Evolutionary conservation across 2,888 invertebrate species (phyloP), one percentile per base, ranked within the genome.

Genomic region (Xestia rhomboidea): DNA sequence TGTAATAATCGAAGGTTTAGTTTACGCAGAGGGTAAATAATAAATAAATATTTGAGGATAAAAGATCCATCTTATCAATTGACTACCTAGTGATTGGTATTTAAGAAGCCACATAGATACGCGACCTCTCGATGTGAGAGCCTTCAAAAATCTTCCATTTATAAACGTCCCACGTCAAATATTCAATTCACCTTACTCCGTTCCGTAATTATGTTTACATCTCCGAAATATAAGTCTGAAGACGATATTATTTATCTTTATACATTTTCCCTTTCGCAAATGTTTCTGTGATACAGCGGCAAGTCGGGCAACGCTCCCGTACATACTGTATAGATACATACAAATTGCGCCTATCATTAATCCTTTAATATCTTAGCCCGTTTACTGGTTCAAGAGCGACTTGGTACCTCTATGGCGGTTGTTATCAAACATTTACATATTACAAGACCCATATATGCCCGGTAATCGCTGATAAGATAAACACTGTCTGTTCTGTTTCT

Each of bases 291-390:
- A 34, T 62, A 54, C 27, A 51, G 27, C 27, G 24, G 27, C 13
- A 38, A 71, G 63, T 41, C 41, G 18, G 38, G 54, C n/a, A 62
- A 49, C 27, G 21, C 49, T 68, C n/a, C 18, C 24, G 4, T 66
- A 51, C 38, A 34, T 70, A 44, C 11, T n/a, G n/a, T n/a, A 34
- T 34, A 34, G 5, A 6, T 30, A 41, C n/a, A 64, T 57, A 77
- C 68, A 69, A 74, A 74, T 69, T 77, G 63, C 13, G 10, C 34
- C 44, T 57, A 75, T 46, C 81, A 77, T 74, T 77, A 81, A 83
- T 81, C 81, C 81, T 83, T 72, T 83, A 83, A 83, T 83, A 77
- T 74, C 77, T 68, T 38, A 63, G 71, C 71, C 80, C 41, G 71
- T 71, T 74, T 66, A 79, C 64, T 79, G 66, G 71, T 75, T 76